A percentile compares a stretch with the other conserved stretches of the same genome.
Conservation (phyloP, 2,797 vertebrate species). For the Geotria australis region DNA sequence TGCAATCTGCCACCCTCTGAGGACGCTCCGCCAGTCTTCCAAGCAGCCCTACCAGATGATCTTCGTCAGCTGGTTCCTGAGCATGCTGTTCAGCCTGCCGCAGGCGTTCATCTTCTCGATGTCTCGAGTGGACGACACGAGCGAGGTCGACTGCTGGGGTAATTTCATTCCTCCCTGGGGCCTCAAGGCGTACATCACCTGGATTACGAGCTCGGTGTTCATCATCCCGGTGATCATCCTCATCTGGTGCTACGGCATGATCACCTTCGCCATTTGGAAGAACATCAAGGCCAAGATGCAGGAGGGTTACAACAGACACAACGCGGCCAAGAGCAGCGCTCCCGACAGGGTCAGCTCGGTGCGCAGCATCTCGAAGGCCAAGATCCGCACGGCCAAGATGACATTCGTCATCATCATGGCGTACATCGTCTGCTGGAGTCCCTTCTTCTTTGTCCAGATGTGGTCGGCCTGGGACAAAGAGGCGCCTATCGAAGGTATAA, state of each 20-base stretch:
- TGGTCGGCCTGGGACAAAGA: conserved; percentile 81
- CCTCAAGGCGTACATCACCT: conserved; percentile 66
- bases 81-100: conserved; percentile 53
- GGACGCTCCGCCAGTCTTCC: conserved; percentile 32
- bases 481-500: conserved; percentile 73
- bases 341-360: conserved; percentile 56
- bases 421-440: conserved; percentile 86
- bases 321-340: not conserved
- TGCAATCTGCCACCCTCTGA: conserved; percentile 66
- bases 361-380: conserved; percentile 72
- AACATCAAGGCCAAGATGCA: conserved; percentile 59
- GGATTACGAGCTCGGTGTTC: conserved; percentile 77
- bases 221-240: conserved; percentile 60
- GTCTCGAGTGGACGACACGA: conserved; percentile 33
- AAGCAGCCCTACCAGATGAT: conserved; percentile 43
- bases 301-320: conserved; percentile 6
- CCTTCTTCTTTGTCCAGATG: conserved; percentile 95
- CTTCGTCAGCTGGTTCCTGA: conserved; percentile 41
- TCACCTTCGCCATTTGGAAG: conserved; percentile 93
- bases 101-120: conserved; percentile 64
- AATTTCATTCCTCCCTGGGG: conserved; percentile 84
- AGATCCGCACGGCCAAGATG: conserved; percentile 92
- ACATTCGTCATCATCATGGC: conserved; percentile 84
- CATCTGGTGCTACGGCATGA: conserved; percentile 62
- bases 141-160: conserved; percentile 74